phyloP scores from a whole-genome alignment of 2,113 vertebrate genomes.

The Speoplatyrhinus poulsoni region DNA sequence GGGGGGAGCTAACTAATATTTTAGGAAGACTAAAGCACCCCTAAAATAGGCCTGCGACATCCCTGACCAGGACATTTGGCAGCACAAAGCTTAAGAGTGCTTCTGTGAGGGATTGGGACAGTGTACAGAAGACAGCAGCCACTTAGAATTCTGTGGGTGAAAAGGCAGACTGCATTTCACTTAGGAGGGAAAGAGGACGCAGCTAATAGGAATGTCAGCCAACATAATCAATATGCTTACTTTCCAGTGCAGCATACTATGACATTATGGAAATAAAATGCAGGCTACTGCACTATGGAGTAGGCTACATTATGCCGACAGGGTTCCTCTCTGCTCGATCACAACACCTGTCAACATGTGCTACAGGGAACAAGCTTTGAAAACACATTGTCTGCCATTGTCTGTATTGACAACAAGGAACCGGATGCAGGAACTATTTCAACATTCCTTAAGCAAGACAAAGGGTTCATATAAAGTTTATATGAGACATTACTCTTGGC shows the following conservation, averaged over 20 bases:
- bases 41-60: too few relatives aligned
- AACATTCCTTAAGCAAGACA: slow-evolving; percentile 30
- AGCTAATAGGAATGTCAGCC: slow-evolving; percentile 34
- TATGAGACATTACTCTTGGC: not conserved
- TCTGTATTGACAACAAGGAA: not conserved
- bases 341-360: not conserved
- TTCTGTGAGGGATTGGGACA: slow-evolving; percentile 3
- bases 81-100: too few relatives aligned
- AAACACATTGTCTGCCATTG: too few relatives aligned
- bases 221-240: slow-evolving; percentile 43
- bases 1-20: too few relatives aligned
- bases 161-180: slow-evolving; percentile 40
- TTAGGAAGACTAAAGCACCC: too few relatives aligned
- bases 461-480: slow-evolving; percentile 22
- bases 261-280: slow-evolving; percentile 22
- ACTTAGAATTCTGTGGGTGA: slow-evolving; percentile 35
- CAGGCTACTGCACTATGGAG: slow-evolving; percentile 16
- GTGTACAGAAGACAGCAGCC: slow-evolving; percentile 27
- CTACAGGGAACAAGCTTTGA: not conserved
- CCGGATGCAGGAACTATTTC: slow-evolving; percentile 39
- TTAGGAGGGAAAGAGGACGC: slow-evolving; percentile 8
- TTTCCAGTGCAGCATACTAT: slow-evolving; percentile 12
- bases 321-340: not conserved
- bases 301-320: slow-evolving; percentile 8
- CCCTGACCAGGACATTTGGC: too few relatives aligned